Evolutionary conservation across 1,140 invertebrate species (phyloP), one percentile per base, ranked within the genome.

Genomic region (Lepidurus arcticus): DNA sequence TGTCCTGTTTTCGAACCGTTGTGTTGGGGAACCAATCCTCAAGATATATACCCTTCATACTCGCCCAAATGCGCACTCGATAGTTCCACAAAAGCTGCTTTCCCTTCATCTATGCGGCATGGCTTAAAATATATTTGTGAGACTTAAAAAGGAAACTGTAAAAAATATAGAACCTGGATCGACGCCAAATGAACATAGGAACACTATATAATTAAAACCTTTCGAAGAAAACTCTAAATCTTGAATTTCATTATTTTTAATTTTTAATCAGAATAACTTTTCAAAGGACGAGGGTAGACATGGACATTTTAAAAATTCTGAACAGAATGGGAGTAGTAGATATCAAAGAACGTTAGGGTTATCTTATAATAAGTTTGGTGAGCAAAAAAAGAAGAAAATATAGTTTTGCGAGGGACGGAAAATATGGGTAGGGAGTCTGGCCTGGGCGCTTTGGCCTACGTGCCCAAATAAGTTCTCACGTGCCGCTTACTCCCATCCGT

Each of bases 51-150:
- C 47, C 7, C 16, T 13, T 65, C 53, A 21, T n/a, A 65, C 53
- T 65, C 13, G 53, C 53, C 53, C 53, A 65, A 65, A 21, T 65
- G 53, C 53, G 53, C 53, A 65, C 21, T 65, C 53, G 53, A 65
- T 65, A 65, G 53, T n/a, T 13, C 6, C 6, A 65, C 16, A 21
- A 65, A 65, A 65, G 53, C 53, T 65, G 53, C 10, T 65, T 65
- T 21, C 53, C 21, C 21, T 65, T 65, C 9, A 7, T 21, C 53
- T 21, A 65, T 65, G 53, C 21, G 53, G 53, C 53, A n/a, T 9
- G 53, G 21, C 16, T 65, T n/a, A n/a, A 65, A 21, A 7, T 21
- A 65, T 7, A 65, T 65, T 6, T 21, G n/a, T 65, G 6, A n/a
- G 21, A n/a, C 6, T 7, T 1, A 4, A 65, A 65, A 21, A 65